Percentiles rank a stretch among this genome's conserved stretches.
Evolutionary conservation across 2,113 vertebrate genomes (phyloP).

Genomic region (Dasypus novemcinctus): DNA sequence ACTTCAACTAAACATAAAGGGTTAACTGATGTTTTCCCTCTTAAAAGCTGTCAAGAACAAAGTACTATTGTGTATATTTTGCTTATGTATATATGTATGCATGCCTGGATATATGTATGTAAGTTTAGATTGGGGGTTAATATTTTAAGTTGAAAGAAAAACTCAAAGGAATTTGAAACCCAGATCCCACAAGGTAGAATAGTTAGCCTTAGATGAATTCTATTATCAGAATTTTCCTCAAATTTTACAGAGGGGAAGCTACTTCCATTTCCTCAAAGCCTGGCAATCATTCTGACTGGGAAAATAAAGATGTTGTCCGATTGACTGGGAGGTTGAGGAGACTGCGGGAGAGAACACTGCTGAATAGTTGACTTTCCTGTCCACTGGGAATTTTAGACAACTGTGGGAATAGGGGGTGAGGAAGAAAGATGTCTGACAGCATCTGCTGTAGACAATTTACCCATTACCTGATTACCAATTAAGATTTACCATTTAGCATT

Average conservation of each 20-base stretch:
- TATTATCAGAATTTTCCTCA: background rate
- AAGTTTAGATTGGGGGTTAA: background rate
- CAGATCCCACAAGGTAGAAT: background rate
- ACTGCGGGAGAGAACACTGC: background rate
- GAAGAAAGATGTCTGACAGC: background rate
- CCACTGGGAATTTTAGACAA: background rate
- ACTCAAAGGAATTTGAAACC: background rate
- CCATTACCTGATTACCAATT: background rate
- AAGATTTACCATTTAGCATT: background rate
- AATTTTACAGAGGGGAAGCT: background rate
- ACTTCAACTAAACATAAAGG: constrained; percentile 30
- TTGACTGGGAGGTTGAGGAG: background rate
- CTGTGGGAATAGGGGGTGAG: background rate
- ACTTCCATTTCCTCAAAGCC: background rate
- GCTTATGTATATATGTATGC: background rate
- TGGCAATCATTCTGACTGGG: background rate
- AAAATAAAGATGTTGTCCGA: background rate
- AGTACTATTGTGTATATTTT: background rate
- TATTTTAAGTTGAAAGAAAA: background rate
- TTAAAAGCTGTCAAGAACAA: background rate
- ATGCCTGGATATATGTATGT: background rate
- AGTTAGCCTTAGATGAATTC: background rate
- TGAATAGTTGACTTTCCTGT: background rate
- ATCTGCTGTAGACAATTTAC: background rate
- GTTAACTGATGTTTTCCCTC: background rate